Evolutionary conservation across 2,888 invertebrate species (phyloP).

Genomic region (Chymomyza procnemis): DNA sequence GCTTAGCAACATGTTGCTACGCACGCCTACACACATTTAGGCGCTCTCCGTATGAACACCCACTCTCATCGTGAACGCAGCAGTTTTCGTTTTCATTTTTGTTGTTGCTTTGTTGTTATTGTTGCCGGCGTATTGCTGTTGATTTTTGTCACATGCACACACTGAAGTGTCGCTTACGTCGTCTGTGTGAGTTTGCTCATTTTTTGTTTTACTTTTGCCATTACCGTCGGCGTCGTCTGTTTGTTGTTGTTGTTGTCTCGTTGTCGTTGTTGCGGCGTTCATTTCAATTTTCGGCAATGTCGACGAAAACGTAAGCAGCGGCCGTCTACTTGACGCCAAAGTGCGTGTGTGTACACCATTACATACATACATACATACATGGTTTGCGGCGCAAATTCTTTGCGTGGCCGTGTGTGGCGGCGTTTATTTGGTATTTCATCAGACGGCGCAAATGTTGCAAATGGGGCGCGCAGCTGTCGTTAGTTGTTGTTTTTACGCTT

Average conservation of each 20-base stretch:
- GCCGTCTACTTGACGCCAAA: constrained; percentile 62
- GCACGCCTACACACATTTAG: constrained; percentile 4
- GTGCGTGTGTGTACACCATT: constrained; percentile 11
- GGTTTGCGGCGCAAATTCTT: constrained; percentile 48
- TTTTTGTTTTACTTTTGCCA: background rate
- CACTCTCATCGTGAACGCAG: constrained; percentile 56
- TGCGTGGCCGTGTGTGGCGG: background rate
- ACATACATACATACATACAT: background rate
- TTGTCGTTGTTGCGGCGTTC: constrained; percentile 13
- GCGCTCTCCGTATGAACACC: background rate
- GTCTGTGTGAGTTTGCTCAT: constrained; percentile 3
- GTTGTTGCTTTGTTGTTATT: constrained; percentile 12
- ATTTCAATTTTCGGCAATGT: constrained; percentile 5
- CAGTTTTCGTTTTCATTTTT: constrained; percentile 55
- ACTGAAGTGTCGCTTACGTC: constrained; percentile 20
- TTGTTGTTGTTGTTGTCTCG: background rate
- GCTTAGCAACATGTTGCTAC: constrained; percentile 4
- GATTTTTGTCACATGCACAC: constrained; percentile 38
- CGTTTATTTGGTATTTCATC: constrained; percentile 55
- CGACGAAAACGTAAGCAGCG: constrained; percentile 14
- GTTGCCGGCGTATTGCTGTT: constrained; percentile 9
- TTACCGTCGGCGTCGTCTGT: background rate
- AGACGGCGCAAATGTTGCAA: constrained; percentile 42
- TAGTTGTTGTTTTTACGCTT: background rate
- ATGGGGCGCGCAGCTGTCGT: constrained; percentile 20